Evolutionary conservation across 2,797 vertebrate genomes (phyloP).

Genomic region (Myotis pilosus): DNA sequence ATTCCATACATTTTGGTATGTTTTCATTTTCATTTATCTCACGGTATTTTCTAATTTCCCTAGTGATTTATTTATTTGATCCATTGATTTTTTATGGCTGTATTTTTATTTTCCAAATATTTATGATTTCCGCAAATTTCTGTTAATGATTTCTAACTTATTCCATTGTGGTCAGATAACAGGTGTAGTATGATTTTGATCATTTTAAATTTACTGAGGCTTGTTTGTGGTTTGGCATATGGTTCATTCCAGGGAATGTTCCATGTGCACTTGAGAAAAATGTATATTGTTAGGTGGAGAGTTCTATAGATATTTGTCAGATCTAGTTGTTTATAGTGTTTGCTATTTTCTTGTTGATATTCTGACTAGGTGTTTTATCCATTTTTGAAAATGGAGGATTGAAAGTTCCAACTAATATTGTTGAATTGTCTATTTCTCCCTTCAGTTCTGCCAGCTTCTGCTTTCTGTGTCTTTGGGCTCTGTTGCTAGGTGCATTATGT

Average conservation of each 20-base stretch:
- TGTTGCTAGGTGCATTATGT: not conserved
- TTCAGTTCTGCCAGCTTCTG: not conserved
- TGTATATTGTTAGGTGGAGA: not conserved
- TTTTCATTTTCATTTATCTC: not conserved
- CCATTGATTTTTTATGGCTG: not conserved
- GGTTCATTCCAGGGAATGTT: not conserved
- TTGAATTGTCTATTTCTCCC: not conserved
- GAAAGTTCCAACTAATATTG: not conserved
- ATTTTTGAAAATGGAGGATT: not conserved
- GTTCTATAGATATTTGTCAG: not conserved
- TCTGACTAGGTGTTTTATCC: not conserved
- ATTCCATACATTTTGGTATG: not conserved
- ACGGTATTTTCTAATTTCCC: not conserved
- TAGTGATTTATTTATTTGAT: not conserved
- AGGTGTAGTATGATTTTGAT: not conserved
- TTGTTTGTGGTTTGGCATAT: not conserved
- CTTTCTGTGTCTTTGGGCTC: not conserved
- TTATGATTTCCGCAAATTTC: not conserved
- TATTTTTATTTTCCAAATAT: not conserved
- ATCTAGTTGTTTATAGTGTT: not conserved
- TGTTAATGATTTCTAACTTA: constrained; percentile 17
- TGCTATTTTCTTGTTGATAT: not conserved
- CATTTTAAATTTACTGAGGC: not conserved
- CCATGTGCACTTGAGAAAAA: not conserved
- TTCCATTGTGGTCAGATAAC: not conserved